A percentile compares a stretch with the other conserved stretches of the same genome.
Evolutionary conservation across 2,113 vertebrate genomes (phyloP).

Genomic region (Cercocebus atys): DNA sequence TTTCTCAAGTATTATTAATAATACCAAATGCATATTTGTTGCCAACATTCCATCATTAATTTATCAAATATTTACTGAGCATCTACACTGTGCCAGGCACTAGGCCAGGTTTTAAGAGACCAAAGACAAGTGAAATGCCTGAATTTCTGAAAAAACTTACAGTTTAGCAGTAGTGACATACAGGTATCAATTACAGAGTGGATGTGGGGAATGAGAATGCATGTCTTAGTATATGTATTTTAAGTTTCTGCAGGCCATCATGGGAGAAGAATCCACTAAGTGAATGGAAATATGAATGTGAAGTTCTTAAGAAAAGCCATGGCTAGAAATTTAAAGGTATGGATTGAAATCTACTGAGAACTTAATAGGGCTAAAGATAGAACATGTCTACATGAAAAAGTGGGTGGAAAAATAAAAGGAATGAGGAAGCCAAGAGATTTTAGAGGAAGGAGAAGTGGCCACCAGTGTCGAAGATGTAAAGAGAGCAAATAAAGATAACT

Average conservation of each 20-base stretch:
- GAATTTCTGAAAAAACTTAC: not conserved
- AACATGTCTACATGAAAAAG: not conserved
- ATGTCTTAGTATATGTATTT: not conserved
- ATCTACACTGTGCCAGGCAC: not conserved
- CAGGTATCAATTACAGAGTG: not conserved
- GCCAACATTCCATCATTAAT: not conserved
- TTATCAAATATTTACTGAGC: slow-evolving; percentile 25
- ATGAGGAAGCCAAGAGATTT: not conserved
- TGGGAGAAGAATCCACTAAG: not conserved
- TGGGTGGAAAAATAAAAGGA: not conserved
- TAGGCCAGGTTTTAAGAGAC: not conserved
- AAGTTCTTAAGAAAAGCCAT: not conserved
- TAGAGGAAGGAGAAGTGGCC: too few species aligned
- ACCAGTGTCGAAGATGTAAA: not conserved
- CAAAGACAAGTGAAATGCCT: not conserved
- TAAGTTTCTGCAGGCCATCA: not conserved
- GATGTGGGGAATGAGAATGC: not conserved
- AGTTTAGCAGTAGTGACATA: not conserved
- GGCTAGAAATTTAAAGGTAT: not conserved
- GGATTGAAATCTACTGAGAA: not conserved
- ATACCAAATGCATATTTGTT: not conserved
- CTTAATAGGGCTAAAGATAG: not conserved
- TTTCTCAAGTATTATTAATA: slow-evolving; percentile 7
- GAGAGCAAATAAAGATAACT: not conserved
- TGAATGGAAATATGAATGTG: not conserved